Base-by-base conservation (phyloP, 2,113 vertebrate genomes). In the Todiramphus chloris region DNA sequence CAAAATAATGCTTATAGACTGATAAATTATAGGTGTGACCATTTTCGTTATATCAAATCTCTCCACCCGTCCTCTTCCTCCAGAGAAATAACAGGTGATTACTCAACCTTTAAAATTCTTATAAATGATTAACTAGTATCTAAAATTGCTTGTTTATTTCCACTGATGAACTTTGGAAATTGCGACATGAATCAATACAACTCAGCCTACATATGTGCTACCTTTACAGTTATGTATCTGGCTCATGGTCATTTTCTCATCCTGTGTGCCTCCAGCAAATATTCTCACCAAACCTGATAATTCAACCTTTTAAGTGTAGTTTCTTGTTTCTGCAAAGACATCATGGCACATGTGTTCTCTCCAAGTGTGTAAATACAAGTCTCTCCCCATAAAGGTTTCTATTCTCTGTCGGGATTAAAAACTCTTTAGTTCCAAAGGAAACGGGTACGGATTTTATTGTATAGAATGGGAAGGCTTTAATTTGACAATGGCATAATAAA, bases 41-140 rank as follows among this genome's bases (percentile, higher is more conserved):
- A 6, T 81, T 85, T 93, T 86, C 51, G 46, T 94, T 77, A 33
- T 35, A 53, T 90, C 56, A 68, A 68, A 88, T 62, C 13, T 88
- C 24, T 77, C 41, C 59, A 83, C 28, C 25, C 63, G 33, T 85
- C 37, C 8, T 83, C 44, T 88, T 83, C 16, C 17, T 17, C 39
- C 18, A 30, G 76, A 93, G 37, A 50, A 93, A 58, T 80, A 70
- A 50, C 37, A 69, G 62, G 16, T 86, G 35, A 83, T 92, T 93
- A 88, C 37, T 74, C 59, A 90, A 10, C 72, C 72, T 95, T 53
- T 86, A 62, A 90, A 93, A 88, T 90, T 60, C 59, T 86, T 70
- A 31, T 76, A 73, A 48, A 92, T 77, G 28, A 74, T 93, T 88
- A 53, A 55, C 39, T 77, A 31, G 7, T 94, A n/a, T 77, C 59